phyloP scores from a whole-genome alignment of 2,113 vertebrate genomes.

The Hiodon alosoides region DNA sequence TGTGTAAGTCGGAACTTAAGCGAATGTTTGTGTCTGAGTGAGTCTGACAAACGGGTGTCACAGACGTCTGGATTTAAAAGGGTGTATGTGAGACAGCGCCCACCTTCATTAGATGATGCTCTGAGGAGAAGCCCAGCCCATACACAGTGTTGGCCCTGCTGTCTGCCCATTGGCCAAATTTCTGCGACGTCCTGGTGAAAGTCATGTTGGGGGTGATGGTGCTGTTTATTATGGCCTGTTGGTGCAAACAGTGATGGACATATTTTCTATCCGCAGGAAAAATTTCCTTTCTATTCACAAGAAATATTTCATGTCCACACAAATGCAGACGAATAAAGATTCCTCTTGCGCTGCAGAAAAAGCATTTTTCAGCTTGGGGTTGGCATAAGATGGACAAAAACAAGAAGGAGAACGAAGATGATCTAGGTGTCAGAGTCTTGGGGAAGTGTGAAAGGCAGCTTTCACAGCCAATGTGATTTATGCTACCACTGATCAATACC shows the following conservation, averaged over 20 bases:
- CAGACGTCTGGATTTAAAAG: neutral
- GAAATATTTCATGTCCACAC: no score
- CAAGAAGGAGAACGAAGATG: no score
- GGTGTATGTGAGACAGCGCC: neutral
- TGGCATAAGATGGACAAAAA: no score
- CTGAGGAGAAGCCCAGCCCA: slow-evolving; percentile 95
- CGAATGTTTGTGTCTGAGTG: neutral
- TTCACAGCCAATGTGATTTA: no score
- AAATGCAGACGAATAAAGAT: no score
- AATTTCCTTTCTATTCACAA: neutral
- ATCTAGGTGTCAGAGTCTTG: no score
- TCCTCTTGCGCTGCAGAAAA: no score
- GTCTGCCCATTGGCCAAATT: slow-evolving; percentile 98
- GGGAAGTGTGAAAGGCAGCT: no score
- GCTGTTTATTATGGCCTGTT: slow-evolving; percentile 99
- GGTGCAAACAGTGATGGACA: slow-evolving; percentile 44
- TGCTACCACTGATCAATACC: no score
- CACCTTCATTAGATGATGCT: slow-evolving; percentile 96
- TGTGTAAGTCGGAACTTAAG: neutral
- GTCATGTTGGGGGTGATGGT: slow-evolving; percentile 99
- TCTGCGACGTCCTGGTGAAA: slow-evolving; percentile 99
- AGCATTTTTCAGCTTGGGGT: no score
- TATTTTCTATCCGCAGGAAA: neutral
- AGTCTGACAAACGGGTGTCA: no score
- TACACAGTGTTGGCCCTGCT: slow-evolving; percentile 93